phyloP scores from a whole-genome alignment of 2,888 invertebrate species.

The Flexamia atlantica region DNA sequence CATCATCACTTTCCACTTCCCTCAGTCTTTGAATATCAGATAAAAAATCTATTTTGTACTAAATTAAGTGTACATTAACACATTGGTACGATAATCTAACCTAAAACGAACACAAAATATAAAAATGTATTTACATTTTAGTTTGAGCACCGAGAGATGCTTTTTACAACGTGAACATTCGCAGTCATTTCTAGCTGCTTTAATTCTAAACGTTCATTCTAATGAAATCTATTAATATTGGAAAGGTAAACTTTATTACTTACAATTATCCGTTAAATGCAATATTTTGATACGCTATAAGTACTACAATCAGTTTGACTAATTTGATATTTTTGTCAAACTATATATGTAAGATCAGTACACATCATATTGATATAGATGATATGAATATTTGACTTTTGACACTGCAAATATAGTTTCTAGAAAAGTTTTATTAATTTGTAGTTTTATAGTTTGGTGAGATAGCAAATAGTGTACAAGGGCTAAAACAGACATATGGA shows the following conservation, averaged over 20 bases:
- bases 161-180: not conserved
- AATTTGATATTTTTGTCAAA: not conserved
- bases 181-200: not conserved
- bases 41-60: constrained; percentile 52
- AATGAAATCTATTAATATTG: not conserved
- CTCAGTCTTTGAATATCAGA: constrained; percentile 42
- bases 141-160: not conserved
- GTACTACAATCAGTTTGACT: not conserved
- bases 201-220: not conserved
- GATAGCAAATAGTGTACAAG: too few relatives aligned
- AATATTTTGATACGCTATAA: not conserved
- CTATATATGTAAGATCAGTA: not conserved
- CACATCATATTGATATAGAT: too few relatives aligned
- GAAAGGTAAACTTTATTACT: not conserved
- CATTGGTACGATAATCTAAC: constrained; percentile 44
- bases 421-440: too few relatives aligned
- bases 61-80: constrained; percentile 39
- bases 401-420: too few relatives aligned
- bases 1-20: not conserved
- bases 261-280: not conserved
- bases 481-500: too few relatives aligned
- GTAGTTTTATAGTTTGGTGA: too few relatives aligned
- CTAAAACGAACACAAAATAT: constrained; percentile 44
- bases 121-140: constrained; percentile 40
- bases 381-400: too few relatives aligned